These are phyloP conservation scores for Ceratoteleas bidentatus DNA, from an alignment of 1,140 invertebrate genomes.

Conservation along the genomic window DNA sequence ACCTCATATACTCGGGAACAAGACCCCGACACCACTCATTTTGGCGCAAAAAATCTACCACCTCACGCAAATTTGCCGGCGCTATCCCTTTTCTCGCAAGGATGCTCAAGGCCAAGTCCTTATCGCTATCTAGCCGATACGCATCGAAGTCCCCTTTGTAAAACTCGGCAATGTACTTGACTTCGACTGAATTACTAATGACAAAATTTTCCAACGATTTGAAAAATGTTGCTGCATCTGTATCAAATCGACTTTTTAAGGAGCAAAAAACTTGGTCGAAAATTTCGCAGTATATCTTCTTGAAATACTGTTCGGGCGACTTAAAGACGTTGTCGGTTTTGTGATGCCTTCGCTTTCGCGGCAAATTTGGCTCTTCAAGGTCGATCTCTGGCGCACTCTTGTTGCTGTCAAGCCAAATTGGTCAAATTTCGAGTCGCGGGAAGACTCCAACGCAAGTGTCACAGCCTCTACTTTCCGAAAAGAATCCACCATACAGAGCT, in stretches of 20 bases:
- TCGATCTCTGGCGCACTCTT: background rate
- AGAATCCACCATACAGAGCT: slow-evolving; percentile 20
- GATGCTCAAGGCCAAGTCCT: slow-evolving; percentile 23
- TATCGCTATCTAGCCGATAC: slow-evolving; percentile 6
- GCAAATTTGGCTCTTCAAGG: background rate
- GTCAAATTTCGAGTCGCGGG: slow-evolving; percentile 19
- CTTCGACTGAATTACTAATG: slow-evolving; percentile 18
- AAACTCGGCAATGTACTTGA: slow-evolving; percentile 13
- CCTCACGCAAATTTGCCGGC: background rate
- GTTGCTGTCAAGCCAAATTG: slow-evolving; percentile 7
- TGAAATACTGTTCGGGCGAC: slow-evolving; percentile 16
- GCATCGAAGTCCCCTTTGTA: slow-evolving; percentile 24
- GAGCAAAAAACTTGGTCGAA: slow-evolving; percentile 27
- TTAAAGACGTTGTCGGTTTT: background rate
- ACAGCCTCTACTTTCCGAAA: slow-evolving; percentile 22
- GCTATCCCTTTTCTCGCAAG: slow-evolving; percentile 12
- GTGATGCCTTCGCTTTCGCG: background rate
- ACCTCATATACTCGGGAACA: slow-evolving; percentile 25
- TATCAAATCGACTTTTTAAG: slow-evolving; percentile 36
- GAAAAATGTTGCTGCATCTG: slow-evolving; percentile 28
- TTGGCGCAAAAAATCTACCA: slow-evolving; percentile 17
- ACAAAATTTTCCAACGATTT: slow-evolving; percentile 28
- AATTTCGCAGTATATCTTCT: slow-evolving; percentile 23
- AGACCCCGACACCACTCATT: slow-evolving; percentile 19
- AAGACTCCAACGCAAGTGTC: slow-evolving; percentile 8